Conservation (phyloP, 2,888 invertebrate species). For the Cheilosia pagana region DNA sequence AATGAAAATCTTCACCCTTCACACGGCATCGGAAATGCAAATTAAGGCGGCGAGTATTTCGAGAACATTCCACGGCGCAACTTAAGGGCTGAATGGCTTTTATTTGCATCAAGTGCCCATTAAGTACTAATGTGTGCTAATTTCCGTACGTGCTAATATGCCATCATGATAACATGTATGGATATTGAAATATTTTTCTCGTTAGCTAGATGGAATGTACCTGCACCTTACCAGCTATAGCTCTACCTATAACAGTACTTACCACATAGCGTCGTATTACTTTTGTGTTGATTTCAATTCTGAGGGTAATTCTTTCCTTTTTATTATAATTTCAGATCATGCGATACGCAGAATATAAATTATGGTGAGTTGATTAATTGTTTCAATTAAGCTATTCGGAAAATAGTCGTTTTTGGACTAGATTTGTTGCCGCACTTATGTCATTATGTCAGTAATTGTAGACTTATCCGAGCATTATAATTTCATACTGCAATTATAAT, state of each 20-base stretch:
- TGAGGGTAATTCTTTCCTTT: conserved; percentile 42
- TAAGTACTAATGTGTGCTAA: conserved; percentile 61
- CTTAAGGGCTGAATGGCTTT: conserved; percentile 41
- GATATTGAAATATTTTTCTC: conserved; percentile 57
- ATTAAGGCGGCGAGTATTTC: conserved; percentile 15
- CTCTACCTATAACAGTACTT: background rate
- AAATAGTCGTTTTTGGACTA: background rate
- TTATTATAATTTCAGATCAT: conserved; percentile 55
- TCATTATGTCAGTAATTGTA: background rate
- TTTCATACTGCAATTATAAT: too few species aligned
- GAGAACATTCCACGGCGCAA: conserved; percentile 31
- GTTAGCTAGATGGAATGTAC: conserved; percentile 5
- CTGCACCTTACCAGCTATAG: conserved; percentile 1
- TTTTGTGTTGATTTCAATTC: background rate
- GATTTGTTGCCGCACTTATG: background rate
- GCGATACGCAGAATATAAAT: conserved; percentile 22
- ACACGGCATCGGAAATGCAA: conserved; percentile 26
- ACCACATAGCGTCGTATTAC: conserved; percentile 17
- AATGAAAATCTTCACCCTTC: background rate
- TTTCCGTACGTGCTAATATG: conserved; percentile 64
- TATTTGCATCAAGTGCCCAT: conserved; percentile 64
- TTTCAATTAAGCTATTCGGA: conserved; percentile 38
- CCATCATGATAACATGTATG: conserved; percentile 58
- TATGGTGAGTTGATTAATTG: conserved; percentile 62
- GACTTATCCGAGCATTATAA: too few species aligned